phyloP scores from a whole-genome alignment of 2,797 vertebrate genomes.

The Brotula barbata region DNA sequence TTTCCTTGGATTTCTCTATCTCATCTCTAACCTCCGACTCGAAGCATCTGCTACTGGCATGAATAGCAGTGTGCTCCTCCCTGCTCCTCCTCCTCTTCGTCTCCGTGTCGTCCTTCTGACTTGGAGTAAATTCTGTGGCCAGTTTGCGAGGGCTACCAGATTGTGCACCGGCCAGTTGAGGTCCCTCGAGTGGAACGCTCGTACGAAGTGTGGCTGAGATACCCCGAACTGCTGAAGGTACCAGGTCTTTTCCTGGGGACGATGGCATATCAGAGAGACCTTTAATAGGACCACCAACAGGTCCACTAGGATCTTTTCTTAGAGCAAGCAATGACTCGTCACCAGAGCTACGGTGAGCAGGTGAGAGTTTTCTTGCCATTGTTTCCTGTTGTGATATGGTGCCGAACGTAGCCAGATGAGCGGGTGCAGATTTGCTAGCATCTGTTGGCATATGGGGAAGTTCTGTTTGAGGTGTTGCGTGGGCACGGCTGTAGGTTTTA shows the following conservation, averaged over 20 bases:
- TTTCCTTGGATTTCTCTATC: slow-evolving; percentile 22
- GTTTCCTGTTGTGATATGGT: slow-evolving; percentile 2
- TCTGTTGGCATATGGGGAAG: background rate
- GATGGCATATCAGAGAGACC: background rate
- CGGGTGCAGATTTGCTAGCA: background rate
- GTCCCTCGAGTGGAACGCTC: slow-evolving; percentile 14
- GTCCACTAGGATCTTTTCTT: background rate
- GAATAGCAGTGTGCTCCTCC: slow-evolving; percentile 30
- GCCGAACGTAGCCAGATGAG: slow-evolving; percentile 3
- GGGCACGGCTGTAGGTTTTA: slow-evolving; percentile 11
- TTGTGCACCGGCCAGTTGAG: slow-evolving; percentile 15
- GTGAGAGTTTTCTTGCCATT: background rate
- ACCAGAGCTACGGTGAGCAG: background rate
- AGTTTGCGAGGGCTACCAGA: slow-evolving; percentile 4
- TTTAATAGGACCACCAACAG: background rate
- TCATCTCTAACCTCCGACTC: slow-evolving; percentile 45
- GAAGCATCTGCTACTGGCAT: slow-evolving; percentile 45
- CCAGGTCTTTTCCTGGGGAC: background rate
- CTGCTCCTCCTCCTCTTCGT: slow-evolving; percentile 20
- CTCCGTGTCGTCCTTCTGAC: slow-evolving; percentile 11
- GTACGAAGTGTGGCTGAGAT: slow-evolving; percentile 15
- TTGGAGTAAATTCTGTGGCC: slow-evolving; percentile 20
- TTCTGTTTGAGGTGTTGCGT: slow-evolving; percentile 11
- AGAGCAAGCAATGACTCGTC: background rate
- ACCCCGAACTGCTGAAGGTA: slow-evolving; percentile 8